Conservation (phyloP, 2,888 invertebrate genomes). For the Buathra laborator region DNA sequence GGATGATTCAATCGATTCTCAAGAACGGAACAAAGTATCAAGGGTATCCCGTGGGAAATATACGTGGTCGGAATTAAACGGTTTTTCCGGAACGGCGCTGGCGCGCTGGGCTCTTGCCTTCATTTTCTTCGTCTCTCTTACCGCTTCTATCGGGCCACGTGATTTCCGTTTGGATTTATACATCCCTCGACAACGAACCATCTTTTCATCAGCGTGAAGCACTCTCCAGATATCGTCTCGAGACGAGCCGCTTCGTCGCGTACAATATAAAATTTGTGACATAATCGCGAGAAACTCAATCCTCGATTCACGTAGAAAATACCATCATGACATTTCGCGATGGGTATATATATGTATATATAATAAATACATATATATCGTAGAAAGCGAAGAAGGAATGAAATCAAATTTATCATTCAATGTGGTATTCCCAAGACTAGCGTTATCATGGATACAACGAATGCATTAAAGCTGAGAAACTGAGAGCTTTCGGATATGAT, state of each 20-base stretch:
- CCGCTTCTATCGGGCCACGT: constrained; percentile 19
- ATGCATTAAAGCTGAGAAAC: neutral
- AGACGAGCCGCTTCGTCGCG: constrained; percentile 19
- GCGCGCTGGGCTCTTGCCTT: constrained; percentile 12
- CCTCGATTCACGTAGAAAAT: constrained; percentile 22
- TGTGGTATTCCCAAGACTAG: neutral
- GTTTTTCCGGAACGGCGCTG: constrained; percentile 70
- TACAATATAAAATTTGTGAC: constrained; percentile 38
- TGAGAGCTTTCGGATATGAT: neutral
- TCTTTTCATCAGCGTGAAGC: constrained; percentile 58
- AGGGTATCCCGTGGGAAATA: constrained; percentile 77
- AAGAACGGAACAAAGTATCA: constrained; percentile 71
- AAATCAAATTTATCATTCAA: constrained; percentile 9
- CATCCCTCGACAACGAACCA: constrained; percentile 63
- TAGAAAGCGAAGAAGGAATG: neutral
- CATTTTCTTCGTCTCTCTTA: constrained; percentile 32
- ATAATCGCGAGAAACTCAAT: constrained; percentile 40
- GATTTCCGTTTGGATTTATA: constrained; percentile 61
- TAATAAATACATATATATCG: neutral
- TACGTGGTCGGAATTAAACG: constrained; percentile 76
- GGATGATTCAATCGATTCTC: constrained; percentile 77
- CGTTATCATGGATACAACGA: neutral
- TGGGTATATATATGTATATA: no score
- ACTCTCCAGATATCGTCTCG: constrained; percentile 37
- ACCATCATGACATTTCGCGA: constrained; percentile 10